Base-by-base conservation (phyloP, 2,113 vertebrate species). In the Hemiscyllium ocellatum region DNA sequence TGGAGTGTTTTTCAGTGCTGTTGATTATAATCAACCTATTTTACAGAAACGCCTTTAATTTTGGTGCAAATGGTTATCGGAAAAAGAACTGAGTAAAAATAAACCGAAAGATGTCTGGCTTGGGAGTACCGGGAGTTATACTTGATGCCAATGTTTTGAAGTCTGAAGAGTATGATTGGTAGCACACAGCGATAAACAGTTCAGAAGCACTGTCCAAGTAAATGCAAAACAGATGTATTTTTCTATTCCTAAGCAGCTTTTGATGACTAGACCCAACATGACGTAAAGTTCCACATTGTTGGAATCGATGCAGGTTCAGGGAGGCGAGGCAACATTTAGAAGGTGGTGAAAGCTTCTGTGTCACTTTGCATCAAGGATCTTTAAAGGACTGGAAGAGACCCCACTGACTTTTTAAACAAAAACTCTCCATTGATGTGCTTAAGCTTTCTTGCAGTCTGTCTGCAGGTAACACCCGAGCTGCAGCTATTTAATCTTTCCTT, bases 221-320 rank as follows among this genome's bases (percentile, higher is more conserved):
- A 98, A 98, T 98, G 97, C 97, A 98, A 98, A 98, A 97, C 97
- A 98, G 98, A 98, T 98, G 98, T 98, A 98, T 97, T 98, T 98
- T 98, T 98, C 98, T 98, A 98, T 98, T 98, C 98, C 98, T 97
- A 97, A 98, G 98, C 97, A 97, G 97, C 98, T 97, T 98, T 98
- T 98, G 98, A 98, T 98, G 98, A 98, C 98, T 98, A 98, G 98
- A 98, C 98, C 98, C 97, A 97, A 98, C 96, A 97, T 98, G 98
- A 98, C 97, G 97, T 98, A 98, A 98, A 97, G 97, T 97, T 97
- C 97, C 96, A 98, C 97, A 97, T 98, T 78, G 98, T 98, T 98
- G 98, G 97, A 97, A 95, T 96, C 97, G 97, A 97, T 97, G 97
- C 97, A 98, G 97, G 97, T 98, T 98, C 97, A 97, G 97, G 96